These are phyloP conservation scores for Lanius collurio DNA, from an alignment of 2,113 vertebrate species.

Conservation along the genomic window DNA sequence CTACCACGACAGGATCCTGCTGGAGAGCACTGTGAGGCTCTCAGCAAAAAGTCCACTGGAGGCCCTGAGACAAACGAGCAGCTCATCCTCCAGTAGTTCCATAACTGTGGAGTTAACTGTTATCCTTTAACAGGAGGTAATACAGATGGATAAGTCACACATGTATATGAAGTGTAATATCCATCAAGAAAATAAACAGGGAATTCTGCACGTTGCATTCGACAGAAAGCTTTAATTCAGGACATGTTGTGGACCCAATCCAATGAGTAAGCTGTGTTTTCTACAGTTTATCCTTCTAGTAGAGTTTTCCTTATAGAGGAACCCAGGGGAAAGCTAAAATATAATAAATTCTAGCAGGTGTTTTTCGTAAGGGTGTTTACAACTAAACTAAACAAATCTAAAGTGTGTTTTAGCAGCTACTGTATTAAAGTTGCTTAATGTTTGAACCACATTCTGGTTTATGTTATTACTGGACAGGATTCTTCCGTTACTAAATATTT, in stretches of 20 bases:
- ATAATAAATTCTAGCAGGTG: not conserved
- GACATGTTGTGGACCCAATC: not conserved
- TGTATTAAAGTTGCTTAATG: not conserved
- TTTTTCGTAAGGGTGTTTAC: not conserved
- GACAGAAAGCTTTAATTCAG: not conserved
- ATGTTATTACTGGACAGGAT: not conserved
- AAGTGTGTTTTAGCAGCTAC: not conserved
- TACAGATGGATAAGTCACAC: not conserved
- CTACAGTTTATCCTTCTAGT: not conserved
- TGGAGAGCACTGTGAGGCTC: not conserved
- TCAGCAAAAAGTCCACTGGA: not conserved
- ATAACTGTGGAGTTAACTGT: not conserved
- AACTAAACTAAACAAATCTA: not conserved
- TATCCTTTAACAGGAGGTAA: not conserved
- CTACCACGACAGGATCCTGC: rapidly evolving
- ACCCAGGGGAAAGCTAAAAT: not conserved
- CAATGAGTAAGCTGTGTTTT: not conserved
- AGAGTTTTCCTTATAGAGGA: not conserved
- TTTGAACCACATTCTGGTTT: not conserved
- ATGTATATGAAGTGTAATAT: not conserved
- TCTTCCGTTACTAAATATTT: not conserved
- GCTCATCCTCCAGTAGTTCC: not conserved
- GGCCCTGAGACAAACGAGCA: not conserved
- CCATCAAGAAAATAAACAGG: not conserved
- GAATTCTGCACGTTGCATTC: not conserved